Evolutionary conservation across 2,113 vertebrate species (phyloP).

Genomic region (Turdus rufiventris): DNA sequence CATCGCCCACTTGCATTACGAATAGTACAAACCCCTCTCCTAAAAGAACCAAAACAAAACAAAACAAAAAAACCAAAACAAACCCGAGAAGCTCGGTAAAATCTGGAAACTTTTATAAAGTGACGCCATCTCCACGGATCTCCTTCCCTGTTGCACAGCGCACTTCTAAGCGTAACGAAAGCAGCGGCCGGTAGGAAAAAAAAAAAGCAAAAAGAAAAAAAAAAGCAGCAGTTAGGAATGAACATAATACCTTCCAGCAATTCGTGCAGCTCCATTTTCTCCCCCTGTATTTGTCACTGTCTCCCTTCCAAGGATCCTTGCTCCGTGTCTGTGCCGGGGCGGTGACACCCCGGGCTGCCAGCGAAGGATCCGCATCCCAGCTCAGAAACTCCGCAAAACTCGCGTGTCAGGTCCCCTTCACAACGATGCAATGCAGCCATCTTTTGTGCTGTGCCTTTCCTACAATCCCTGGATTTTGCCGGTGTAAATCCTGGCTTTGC

Average conservation of each 20-base stretch:
- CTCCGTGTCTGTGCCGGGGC: neutral
- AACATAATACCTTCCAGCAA: slow-evolving; percentile 14
- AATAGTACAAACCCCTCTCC: neutral
- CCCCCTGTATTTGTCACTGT: neutral
- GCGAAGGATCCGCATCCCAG: neutral
- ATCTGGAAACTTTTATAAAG: slow-evolving; percentile 27
- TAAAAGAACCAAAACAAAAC: neutral
- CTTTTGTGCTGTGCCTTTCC: neutral
- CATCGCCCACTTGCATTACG: neutral
- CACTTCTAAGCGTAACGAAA: neutral
- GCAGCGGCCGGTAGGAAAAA: neutral
- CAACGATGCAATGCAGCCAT: slow-evolving; percentile 9
- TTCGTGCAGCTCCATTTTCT: slow-evolving; percentile 15
- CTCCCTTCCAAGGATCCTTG: neutral
- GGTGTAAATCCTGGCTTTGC: neutral
- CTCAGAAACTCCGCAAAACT: slow-evolving; percentile 5
- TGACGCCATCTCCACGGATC: slow-evolving; percentile 2
- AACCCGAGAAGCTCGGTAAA: neutral
- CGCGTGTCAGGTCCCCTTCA: neutral
- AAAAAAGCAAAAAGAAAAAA: neutral
- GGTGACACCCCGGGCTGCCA: neutral
- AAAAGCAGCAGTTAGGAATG: neutral
- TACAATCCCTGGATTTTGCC: neutral
- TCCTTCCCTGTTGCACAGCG: neutral
- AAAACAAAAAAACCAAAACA: neutral